Base-by-base conservation (phyloP, 1,140 invertebrate genomes). In the Drosophila albomicans region DNA sequence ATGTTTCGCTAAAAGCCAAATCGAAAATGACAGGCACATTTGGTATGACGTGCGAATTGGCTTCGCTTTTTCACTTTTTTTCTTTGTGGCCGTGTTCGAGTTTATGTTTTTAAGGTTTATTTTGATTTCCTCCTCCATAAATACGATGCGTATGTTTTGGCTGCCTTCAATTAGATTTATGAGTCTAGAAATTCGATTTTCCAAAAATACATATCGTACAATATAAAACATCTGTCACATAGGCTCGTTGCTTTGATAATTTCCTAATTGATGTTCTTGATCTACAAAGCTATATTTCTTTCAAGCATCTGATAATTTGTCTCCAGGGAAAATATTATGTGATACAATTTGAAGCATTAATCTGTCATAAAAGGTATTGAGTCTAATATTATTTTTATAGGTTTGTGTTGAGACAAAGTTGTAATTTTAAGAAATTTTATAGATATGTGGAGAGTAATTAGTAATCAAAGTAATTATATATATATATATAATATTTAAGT, bases 1-100 rank as follows among this genome's bases (percentile, higher is more conserved):
- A 11, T 69, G 46, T 56, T 10, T 6, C 35, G 46, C 13, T 52
- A 45, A 30, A 66, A 59, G 38, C n/a, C 41, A 56, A 61, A 67
- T 58, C 62, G 38, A 45, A 67, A 75, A 75, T 70, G 76, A 72
- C 67, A 76, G 43, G 51, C 57, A 67, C 62, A 75, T 71, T 79
- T 71, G 66, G 35, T 38, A 20, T 78, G 75, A 75, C 71, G 71
- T 75, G 54, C 48, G 68, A 64, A 75, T 75, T 46, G 41, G 8
- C 43, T 54, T 52, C 54, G 63, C 35, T 59, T 45, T 57, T 8
- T 28, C 4, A 4, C 7, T 30, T 58, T 71, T 38, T 38, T 38
- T 10, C 0, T 1, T 1, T 38, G 7, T 8, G 35, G 2, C 15
- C 56, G 20, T 41, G 3, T 65, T n/a, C 41, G 46, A 72, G 13